Conservation (phyloP, 2,113 vertebrate genomes). For the Clupea harengus region DNA sequence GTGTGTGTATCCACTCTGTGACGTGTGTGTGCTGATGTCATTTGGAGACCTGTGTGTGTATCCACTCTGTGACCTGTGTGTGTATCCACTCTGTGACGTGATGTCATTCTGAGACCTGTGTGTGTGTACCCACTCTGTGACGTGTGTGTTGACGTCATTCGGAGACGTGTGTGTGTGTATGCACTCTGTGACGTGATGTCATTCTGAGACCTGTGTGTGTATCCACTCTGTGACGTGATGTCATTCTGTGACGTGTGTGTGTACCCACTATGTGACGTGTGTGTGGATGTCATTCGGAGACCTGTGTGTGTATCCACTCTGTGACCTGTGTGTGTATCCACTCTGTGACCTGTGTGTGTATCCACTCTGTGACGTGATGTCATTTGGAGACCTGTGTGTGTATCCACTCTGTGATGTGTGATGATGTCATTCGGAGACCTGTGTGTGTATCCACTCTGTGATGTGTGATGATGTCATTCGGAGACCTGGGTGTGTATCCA, state of each 20-base stretch:
- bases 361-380: not conserved
- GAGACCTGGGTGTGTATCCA: not conserved
- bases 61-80: not conserved
- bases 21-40: slow-evolving; percentile 56
- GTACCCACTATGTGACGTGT: not conserved
- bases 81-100: too few species aligned
- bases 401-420: slow-evolving; percentile 82
- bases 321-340: not conserved
- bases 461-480: slow-evolving; percentile 44
- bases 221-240: not conserved
- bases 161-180: slow-evolving; percentile 67
- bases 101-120: not conserved
- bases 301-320: not conserved
- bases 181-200: slow-evolving; percentile 76
- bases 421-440: not conserved
- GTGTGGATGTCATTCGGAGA: not conserved
- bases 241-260: not conserved
- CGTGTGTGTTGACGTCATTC: not conserved
- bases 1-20: slow-evolving; percentile 75
- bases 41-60: not conserved
- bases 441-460: slow-evolving; percentile 76
- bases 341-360: not conserved
- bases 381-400: slow-evolving; percentile 55
- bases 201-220: not conserved
- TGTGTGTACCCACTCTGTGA: not conserved